Evolutionary conservation across 2,888 invertebrate species (phyloP).

Genomic region (Drosophila algonquin): DNA sequence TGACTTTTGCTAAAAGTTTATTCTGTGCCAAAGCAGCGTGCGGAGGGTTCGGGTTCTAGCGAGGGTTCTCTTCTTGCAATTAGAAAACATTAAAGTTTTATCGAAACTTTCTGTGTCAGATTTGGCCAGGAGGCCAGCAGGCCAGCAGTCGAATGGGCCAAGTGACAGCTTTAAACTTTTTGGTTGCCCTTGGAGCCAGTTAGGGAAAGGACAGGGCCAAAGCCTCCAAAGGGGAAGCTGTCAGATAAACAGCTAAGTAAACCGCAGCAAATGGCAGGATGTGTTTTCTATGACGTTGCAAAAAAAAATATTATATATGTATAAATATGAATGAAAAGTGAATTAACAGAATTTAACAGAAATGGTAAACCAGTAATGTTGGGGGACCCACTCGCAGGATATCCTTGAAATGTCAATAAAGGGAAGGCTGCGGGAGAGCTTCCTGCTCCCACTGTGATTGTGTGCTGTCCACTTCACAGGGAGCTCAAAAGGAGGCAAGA

Average conservation of each 20-base stretch:
- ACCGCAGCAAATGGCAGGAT: constrained; percentile 20
- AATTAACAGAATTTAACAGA: constrained; percentile 22
- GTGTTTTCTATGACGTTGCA: neutral
- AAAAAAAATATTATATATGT: neutral
- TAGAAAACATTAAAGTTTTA: constrained; percentile 70
- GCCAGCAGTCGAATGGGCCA: neutral
- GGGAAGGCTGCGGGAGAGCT: constrained; percentile 37
- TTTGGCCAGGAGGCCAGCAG: constrained; percentile 15
- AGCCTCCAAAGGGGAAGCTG: constrained; percentile 23
- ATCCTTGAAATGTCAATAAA: constrained; percentile 59
- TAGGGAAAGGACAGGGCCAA: constrained; percentile 10
- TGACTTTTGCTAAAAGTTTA: constrained; percentile 44
- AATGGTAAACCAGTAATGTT: constrained; percentile 10
- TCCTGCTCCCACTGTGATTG: constrained; percentile 28
- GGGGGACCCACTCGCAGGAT: constrained; percentile 2
- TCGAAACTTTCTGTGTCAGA: constrained; percentile 56
- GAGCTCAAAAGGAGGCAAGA: constrained; percentile 10
- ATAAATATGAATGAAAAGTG: constrained; percentile 33
- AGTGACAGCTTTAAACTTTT: neutral
- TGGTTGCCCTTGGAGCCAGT: neutral
- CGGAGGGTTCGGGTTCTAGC: constrained; percentile 6
- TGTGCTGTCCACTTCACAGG: constrained; percentile 56
- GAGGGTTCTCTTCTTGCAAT: constrained; percentile 55
- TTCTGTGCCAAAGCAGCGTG: constrained; percentile 1
- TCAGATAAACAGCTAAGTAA: constrained; percentile 29